Base-by-base conservation (phyloP, 2,888 invertebrate species). In the Venustoraphidia nigricollis region DNA sequence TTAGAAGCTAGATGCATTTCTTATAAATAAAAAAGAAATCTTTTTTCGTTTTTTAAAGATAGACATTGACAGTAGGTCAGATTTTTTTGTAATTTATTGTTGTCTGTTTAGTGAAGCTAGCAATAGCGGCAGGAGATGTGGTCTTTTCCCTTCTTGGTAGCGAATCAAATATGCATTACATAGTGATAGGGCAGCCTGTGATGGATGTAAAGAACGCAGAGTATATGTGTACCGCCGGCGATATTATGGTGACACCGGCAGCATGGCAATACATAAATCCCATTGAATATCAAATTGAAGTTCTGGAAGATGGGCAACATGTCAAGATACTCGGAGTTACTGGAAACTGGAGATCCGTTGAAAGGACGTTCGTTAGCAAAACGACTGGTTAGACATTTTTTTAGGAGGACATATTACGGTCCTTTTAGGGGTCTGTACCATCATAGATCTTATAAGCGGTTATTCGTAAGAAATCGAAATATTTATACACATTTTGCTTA, bases 211-310 rank as follows among this genome's bases (percentile, higher is more conserved):
- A 75, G 60, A 59, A 62, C 53, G 73, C 72, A 0, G 72, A 73
- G 53, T 63, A 68, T 50, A 59, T 65, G 53, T 68, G 69, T 53
- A 67, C 65, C 2, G 75, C 78, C 1, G 80, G 80, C 1, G 80
- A 81, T 51, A 76, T 79, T 14, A 59, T 80, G 1, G 72, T 78
- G 0, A 66, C 78, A 0, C 68, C 71, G 9, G 74, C 73, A 45
- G 75, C 75, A 9, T 78, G 77, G 74, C 70, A 69, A 53, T 76
- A 76, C 62, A 69, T 76, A 3, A 76, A 76, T 55, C 71, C 74
- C 10, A 71, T 69, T 11, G 77, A 79, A 54, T 81, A 79, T 56
- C 62, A 73, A 43, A 70, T 71, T 14, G 72, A 76, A 58, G 67
- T 67, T 1, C 65, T 71, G 51, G 66, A 70, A 0, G 75, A 77